Evolutionary conservation across 2,888 invertebrate genomes (phyloP), one percentile per base, ranked within the genome.

Genomic region (Mythimna ferrago): DNA sequence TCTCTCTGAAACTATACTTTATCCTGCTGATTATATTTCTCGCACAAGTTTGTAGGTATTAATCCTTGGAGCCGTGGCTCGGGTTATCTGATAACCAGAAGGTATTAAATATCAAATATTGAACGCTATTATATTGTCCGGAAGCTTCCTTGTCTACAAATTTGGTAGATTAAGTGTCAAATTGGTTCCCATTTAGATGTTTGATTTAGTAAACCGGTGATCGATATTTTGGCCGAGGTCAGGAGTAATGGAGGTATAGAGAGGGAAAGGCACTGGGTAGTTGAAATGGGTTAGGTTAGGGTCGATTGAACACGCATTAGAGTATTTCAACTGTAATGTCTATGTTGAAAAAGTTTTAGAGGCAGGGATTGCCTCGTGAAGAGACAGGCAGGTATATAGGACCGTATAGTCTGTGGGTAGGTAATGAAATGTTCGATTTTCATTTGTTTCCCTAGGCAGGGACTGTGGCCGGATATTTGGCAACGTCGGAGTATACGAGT

Each of bases 401-500:
- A 53, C 0, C 16, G 5, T 54, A 41, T 16, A 76, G 35, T 21
- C 11, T 14, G 6, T 44, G 7, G 41, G n/a, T 58, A 41, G 61
- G 73, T 72, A 66, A n/a, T 66, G 48, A 14, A 70, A 35, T 62
- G 38, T 78, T 84, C 71, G 66, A 73, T 80, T 73, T 80, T 81
- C 70, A 67, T 67, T 72, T 71, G 65, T 63, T 71, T 63, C 48
- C 60, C 21, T 51, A 53, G 51, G 16, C 44, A 16, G 51, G 11
- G 57, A 32, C 54, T 48, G 56, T 70, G 70, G 70, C 73, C 82
- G 83, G 81, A 85, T 85, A 85, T 87, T 88, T 80, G 73, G 60
- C 53, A 73, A 73, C 56, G 62, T 76, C 63, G 64, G 54, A 48
- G 63, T 44, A 63, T 61, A 66, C 58, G 61, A 54, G 35, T 48